These are phyloP conservation scores for Agrypnus murinus DNA, from an alignment of 2,888 invertebrate species.

Conservation along the genomic window DNA sequence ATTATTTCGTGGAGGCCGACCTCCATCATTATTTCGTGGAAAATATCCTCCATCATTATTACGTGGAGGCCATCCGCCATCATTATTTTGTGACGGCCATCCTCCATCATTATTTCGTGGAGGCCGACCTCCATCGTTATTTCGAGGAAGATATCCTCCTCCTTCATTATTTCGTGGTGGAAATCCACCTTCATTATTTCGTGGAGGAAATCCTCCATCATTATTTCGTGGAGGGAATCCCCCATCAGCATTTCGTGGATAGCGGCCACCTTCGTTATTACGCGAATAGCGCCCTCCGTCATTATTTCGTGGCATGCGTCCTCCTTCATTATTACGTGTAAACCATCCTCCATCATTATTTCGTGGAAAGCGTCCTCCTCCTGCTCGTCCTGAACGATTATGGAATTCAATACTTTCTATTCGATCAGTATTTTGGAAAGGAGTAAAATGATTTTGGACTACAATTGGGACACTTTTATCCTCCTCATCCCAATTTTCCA, in stretches of 20 bases:
- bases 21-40: too few species aligned
- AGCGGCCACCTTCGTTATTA: too few species aligned
- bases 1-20: too few species aligned
- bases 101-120: slow-evolving; percentile 6
- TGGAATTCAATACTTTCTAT: slow-evolving; percentile 12
- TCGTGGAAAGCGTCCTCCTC: slow-evolving; percentile 12
- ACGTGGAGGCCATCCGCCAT: too few species aligned
- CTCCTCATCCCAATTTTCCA: slow-evolving; percentile 33
- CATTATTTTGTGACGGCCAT: slow-evolving; percentile 9
- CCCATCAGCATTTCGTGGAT: too few species aligned
- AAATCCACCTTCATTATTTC: too few species aligned
- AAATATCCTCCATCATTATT: background rate
- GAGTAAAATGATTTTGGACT: background rate
- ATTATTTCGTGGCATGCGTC: background rate
- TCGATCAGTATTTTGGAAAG: too few species aligned
- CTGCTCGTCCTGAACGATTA: slow-evolving; percentile 18
- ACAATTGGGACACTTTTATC: slow-evolving; percentile 14
- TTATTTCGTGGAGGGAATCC: too few species aligned
- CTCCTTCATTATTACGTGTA: background rate
- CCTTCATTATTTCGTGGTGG: too few species aligned
- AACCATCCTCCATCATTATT: too few species aligned
- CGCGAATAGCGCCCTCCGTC: background rate
- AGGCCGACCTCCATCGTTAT: too few species aligned
- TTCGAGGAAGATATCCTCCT: slow-evolving; percentile 4
- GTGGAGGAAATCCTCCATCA: too few species aligned